Base-by-base conservation (phyloP, 2,888 invertebrate genomes). In the Dicranocentrus wangi region DNA sequence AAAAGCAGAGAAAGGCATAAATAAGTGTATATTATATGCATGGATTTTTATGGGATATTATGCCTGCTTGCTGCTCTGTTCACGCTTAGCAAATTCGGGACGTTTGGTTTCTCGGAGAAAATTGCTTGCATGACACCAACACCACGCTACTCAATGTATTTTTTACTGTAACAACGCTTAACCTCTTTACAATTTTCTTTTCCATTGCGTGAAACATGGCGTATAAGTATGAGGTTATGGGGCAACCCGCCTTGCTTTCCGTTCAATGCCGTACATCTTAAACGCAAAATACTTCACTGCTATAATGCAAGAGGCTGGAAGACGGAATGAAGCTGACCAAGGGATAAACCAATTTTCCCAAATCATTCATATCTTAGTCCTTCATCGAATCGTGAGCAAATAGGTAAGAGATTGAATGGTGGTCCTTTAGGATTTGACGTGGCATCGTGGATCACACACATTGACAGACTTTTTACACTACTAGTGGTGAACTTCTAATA, bases 161-260 rank as follows among this genome's bases (percentile, higher is more conserved):
- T 39, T 39, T 2, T 51, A 51, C 51, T 10, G 1, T 17, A 15
- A 19, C 13, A 53, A 47, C 39, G 5, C 51, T 51, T 19, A 51
- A 51, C 17, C 19, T 51, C 19, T 51, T 51, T 17, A 51, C 19
- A 13, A 58, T 23, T 58, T 58, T 58, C 58, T 51, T 25, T 58
- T 23, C 25, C 58, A 32, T 23, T 55, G 23, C 55, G 25, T 55
- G 55, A 55, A 7, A 8, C 55, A 47, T 55, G 7, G 7, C 7
- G 8, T 13, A 17, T 61, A 19, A 32, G 15, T n/a, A 32, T 32
- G 32, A 32, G 61, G 61, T 61, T 61, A 61, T 61, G 28, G 61
- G 61, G 61, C 32, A 61, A 60, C 13, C 27, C 3, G 17, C 61
- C 1, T 23, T 8, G 17, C 19, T 19, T 51, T 51, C 19, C n/a